Percentiles rank a stretch among this genome's conserved stretches.
Conservation (phyloP, 2,888 invertebrate species). For the Caenorhabditis zanzibari region DNA sequence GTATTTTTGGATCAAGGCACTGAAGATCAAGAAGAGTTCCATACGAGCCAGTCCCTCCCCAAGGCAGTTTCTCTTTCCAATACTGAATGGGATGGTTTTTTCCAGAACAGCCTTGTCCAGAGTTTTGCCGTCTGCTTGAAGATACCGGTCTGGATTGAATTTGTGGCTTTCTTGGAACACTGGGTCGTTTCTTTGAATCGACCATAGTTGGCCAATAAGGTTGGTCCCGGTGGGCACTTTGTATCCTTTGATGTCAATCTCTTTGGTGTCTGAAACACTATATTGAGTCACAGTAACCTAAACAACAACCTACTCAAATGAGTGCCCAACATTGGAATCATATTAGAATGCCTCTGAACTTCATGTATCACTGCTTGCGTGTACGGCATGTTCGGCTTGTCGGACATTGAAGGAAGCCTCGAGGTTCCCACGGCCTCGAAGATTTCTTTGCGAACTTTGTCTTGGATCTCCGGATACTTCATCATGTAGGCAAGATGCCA, state of each 20-base stretch:
- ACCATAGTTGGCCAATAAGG: background rate
- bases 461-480: constrained; percentile 63
- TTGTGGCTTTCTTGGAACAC: background rate
- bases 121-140: background rate
- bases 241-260: background rate
- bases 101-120: background rate
- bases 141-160: background rate
- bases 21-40: background rate
- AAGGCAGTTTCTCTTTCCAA: background rate
- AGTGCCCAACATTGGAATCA: background rate
- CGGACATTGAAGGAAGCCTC: constrained; percentile 11
- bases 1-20: background rate
- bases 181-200: background rate
- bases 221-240: background rate
- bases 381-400: background rate
- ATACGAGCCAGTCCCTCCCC: background rate
- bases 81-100: constrained; percentile 1
- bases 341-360: background rate
- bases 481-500: constrained; percentile 70
- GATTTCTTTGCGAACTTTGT: constrained; percentile 56
- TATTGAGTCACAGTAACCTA: background rate
- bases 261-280: background rate
- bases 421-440: constrained; percentile 57
- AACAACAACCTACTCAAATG: background rate
- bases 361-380: constrained; percentile 6